Evolutionary conservation across 2,797 vertebrate genomes (phyloP).

Genomic region (Phaenicophaeus curvirostris): DNA sequence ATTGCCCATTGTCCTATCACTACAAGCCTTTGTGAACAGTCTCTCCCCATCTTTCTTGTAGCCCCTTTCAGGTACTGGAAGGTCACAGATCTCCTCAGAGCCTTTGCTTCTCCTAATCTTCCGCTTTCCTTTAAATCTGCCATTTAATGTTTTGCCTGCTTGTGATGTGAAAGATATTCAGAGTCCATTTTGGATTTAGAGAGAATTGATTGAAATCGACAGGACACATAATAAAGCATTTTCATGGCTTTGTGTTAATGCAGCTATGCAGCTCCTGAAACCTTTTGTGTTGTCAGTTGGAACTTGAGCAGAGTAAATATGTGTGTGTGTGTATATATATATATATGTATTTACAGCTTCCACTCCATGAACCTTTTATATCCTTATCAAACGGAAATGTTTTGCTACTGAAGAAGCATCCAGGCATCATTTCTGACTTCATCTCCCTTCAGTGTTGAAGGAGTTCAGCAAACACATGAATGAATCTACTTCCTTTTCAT

Average conservation of each 20-base stretch:
- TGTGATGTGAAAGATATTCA: background rate
- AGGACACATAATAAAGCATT: background rate
- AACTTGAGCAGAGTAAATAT: background rate
- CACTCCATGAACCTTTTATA: background rate
- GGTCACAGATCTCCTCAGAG: too few relatives aligned
- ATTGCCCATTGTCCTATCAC: too few relatives aligned
- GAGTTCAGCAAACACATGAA: conserved; percentile 25
- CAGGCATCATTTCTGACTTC: background rate
- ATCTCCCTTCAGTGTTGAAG: background rate
- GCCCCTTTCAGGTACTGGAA: too few relatives aligned
- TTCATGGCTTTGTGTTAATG: background rate
- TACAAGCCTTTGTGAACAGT: too few relatives aligned
- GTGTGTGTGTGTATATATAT: too few relatives aligned
- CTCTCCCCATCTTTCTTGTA: too few relatives aligned
- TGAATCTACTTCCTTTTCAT: conserved; percentile 30
- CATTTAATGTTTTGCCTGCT: background rate
- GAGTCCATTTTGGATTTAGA: background rate
- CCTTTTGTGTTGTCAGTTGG: background rate
- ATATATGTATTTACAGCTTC: background rate
- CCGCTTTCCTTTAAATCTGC: background rate
- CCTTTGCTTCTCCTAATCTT: too few relatives aligned
- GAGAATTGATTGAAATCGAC: background rate
- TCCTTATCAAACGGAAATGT: background rate
- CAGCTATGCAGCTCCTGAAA: background rate
- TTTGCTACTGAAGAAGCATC: background rate